Conservation (phyloP, 35 echinoderm and acorn worm genomes). For the Ophioderma brevispina region DNA sequence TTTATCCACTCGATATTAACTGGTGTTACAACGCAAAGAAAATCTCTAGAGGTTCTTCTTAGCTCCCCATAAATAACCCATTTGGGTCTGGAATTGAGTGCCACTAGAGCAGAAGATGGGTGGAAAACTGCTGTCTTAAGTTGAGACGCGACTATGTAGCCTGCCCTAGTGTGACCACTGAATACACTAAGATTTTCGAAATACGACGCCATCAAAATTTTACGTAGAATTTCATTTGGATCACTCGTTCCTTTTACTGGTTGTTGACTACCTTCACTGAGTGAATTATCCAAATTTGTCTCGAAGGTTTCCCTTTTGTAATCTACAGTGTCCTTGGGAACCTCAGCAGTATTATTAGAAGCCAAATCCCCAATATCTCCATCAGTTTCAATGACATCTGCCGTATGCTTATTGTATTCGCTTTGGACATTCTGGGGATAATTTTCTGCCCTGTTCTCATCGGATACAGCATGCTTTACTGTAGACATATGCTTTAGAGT, state of each 20-base stretch:
- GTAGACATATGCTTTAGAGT: too few species aligned
- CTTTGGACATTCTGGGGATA: too few species aligned
- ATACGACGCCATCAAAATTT: conserved; percentile 31
- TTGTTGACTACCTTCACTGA: too few species aligned
- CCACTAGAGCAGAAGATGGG: conserved; percentile 27
- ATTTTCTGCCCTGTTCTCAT: too few species aligned
- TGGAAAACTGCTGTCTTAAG: conserved; percentile 31
- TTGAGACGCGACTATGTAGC: conserved; percentile 32
- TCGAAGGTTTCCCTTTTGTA: too few species aligned
- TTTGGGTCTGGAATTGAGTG: conserved; percentile 13
- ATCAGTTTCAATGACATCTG: too few species aligned
- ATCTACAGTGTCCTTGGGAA: too few species aligned
- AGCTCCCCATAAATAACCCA: conserved; percentile 48
- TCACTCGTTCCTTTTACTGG: background rate
- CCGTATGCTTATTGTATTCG: too few species aligned
- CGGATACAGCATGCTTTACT: too few species aligned
- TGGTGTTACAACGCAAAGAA: conserved; percentile 36
- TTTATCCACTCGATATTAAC: conserved; percentile 32
- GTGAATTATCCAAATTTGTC: too few species aligned
- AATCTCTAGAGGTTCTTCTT: conserved; percentile 26
- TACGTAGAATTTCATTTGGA: background rate
- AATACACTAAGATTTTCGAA: conserved; percentile 37
- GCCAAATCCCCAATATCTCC: too few species aligned
- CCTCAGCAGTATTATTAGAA: too few species aligned
- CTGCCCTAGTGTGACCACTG: conserved; percentile 42